A percentile compares a stretch with the other conserved stretches of the same genome.
Conservation (phyloP, 2,797 vertebrate species). For the Silurus lanzhouensis region DNA sequence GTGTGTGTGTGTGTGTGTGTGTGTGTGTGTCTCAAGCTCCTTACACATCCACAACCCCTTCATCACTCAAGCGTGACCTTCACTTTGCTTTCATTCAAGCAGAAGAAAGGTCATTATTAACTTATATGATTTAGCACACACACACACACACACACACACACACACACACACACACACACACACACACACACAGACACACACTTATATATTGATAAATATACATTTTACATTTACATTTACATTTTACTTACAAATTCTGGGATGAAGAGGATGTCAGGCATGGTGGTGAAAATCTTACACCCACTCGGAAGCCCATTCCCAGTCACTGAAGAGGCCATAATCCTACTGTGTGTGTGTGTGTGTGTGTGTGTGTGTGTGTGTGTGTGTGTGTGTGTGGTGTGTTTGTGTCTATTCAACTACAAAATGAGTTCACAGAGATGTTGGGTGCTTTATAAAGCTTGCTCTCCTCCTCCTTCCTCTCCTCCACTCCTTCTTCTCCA, state of each 20-base stretch:
- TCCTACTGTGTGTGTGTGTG: neutral
- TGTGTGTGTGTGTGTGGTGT: conserved; percentile 1
- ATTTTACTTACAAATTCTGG: conserved; percentile 85
- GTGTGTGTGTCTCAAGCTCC: neutral
- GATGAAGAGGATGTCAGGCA: conserved; percentile 81
- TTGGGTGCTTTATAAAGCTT: conserved; percentile 25
- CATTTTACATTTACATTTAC: no score
- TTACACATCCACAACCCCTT: neutral
- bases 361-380: neutral
- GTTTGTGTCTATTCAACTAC: neutral
- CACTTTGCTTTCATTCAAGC: neutral
- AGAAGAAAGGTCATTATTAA: neutral
- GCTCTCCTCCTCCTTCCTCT: neutral
- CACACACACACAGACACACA: neutral
- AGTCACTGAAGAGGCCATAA: conserved; percentile 54
- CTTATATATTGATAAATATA: no score
- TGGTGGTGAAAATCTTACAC: conserved; percentile 70
- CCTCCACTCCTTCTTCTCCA: neutral
- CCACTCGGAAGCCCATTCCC: conserved; percentile 73
- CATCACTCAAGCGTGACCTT: neutral
- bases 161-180: neutral
- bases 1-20: neutral
- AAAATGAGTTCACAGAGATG: conserved; percentile 3
- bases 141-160: neutral
- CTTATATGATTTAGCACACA: neutral